Percentiles rank a stretch among this genome's conserved stretches.
phyloP scores from a whole-genome alignment of 2,888 invertebrate genomes.

The Meiosimyza platycephala region DNA sequence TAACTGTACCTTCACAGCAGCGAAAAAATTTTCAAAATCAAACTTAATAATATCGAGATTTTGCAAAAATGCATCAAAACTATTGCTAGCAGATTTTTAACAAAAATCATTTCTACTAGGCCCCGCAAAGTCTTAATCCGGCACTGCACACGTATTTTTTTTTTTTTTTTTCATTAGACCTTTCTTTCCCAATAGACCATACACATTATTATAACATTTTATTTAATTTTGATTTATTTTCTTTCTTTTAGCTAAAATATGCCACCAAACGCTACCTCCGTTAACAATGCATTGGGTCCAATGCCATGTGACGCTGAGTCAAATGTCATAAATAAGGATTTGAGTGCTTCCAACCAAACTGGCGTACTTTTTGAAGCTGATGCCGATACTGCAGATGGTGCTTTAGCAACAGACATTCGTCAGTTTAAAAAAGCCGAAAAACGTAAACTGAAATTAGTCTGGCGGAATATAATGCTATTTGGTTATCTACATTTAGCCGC shows the following conservation, averaged over 20 bases:
- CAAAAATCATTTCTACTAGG: no score
- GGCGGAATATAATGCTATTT: slow-evolving; percentile 85
- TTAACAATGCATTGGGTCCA: slow-evolving; percentile 26
- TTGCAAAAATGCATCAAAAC: no score
- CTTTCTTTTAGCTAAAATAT: slow-evolving; percentile 48
- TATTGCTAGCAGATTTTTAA: no score
- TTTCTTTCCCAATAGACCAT: no score
- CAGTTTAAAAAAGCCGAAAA: slow-evolving; percentile 71
- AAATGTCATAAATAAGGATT: slow-evolving; percentile 15
- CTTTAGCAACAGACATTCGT: slow-evolving; percentile 70
- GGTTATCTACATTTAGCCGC: slow-evolving; percentile 80
- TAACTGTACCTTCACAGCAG: no score
- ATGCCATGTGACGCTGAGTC: neutral
- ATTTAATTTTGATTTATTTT: neutral
- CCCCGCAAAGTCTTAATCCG: no score
- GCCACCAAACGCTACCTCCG: slow-evolving; percentile 56
- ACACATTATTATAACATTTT: no score
- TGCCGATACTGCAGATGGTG: slow-evolving; percentile 73
- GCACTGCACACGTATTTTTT: no score
- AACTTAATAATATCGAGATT: no score
- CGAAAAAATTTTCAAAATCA: no score
- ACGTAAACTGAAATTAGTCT: slow-evolving; percentile 74
- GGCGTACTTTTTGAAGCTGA: slow-evolving; percentile 75
- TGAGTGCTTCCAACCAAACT: slow-evolving; percentile 59
- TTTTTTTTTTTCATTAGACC: no score